Base-by-base conservation (phyloP, 1,140 invertebrate species). In the Apocrypta bakeri region DNA sequence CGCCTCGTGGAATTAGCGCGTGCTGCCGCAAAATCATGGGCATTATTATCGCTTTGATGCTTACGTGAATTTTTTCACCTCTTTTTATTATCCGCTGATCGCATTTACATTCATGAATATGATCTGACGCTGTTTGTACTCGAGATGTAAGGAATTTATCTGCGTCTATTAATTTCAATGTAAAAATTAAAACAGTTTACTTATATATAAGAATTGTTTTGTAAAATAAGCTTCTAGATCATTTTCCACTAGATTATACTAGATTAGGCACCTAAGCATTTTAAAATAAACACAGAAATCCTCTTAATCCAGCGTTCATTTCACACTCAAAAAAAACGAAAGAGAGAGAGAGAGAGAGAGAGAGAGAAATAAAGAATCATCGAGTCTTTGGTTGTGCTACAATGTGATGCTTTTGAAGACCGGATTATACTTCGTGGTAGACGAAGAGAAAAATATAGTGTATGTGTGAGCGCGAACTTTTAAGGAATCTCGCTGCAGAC, bases 81-180 rank as follows among this genome's bases (percentile, higher is more conserved):
- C 14, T 17, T 48, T 17, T 48, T 48, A 12, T 9, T 2, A 1
- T 2, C 40, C 14, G 40, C n/a, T 42, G 40, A 42, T 48, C 42
- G 14, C 21, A 77, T 85, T 84, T 85, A 83, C 82, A 72, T 66
- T 77, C 66, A 77, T 77, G 63, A 77, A 77, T 77, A 77, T 77
- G 24, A n/a, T 1, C 31, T n/a, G 75, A 77, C 24, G 4, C 42
- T 12, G 17, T 6, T 17, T n/a, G 11, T 17, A 1, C 25, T 61
- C 25, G 24, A 48, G 42, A 17, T 61, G 21, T 42, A 21, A 61
- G 33, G 25, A 7, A 6, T 14, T 56, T 17, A 74, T 40, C 33
- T 56, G 42, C 29, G 42, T 4, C 42, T 12, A 48, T 48, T 48
- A 1, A 4, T 48, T 48, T 17, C 40, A 9, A n/a, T n/a, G n/a